phyloP scores from a whole-genome alignment of 1,140 invertebrate genomes.

The Pseudomyrmex cubaensis region DNA sequence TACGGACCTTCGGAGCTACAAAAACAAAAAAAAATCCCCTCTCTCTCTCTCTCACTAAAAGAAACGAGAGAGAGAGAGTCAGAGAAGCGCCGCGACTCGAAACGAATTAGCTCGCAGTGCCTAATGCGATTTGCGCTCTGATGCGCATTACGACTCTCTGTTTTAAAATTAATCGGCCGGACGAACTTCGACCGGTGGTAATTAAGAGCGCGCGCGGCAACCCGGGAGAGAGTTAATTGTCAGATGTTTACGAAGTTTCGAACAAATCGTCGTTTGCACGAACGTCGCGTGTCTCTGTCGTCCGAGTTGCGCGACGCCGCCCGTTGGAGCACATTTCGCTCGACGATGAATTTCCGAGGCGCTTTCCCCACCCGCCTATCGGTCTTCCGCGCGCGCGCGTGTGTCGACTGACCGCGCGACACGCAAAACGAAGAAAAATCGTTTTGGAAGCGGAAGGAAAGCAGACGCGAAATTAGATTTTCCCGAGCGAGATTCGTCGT shows the following conservation, averaged over 20 bases:
- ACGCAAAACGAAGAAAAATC: slow-evolving; percentile 58
- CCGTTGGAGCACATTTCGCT: slow-evolving; percentile 27
- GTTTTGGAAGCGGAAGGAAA: slow-evolving; percentile 49
- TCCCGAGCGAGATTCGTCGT: slow-evolving; percentile 36
- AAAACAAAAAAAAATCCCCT: no score
- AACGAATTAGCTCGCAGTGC: not conserved
- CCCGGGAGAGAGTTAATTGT: no score
- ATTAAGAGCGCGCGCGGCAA: no score
- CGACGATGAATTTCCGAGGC: slow-evolving; percentile 15
- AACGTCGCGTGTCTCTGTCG: not conserved
- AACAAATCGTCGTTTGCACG: not conserved
- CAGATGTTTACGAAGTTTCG: not conserved
- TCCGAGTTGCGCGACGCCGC: slow-evolving; percentile 1
- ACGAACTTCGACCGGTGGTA: no score
- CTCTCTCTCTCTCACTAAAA: no score
- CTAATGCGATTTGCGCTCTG: no score
- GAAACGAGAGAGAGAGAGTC: no score
- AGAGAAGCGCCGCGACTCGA: no score
- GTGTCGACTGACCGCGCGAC: slow-evolving; percentile 51
- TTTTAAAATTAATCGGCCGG: no score
- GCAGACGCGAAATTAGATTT: slow-evolving; percentile 71
- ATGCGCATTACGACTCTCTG: no score
- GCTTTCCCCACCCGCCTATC: slow-evolving; percentile 28
- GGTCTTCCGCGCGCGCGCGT: slow-evolving; percentile 14
- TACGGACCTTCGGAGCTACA: slow-evolving; percentile 3